Conservation (phyloP, 2,797 vertebrate species). For the Mycteria americana region DNA sequence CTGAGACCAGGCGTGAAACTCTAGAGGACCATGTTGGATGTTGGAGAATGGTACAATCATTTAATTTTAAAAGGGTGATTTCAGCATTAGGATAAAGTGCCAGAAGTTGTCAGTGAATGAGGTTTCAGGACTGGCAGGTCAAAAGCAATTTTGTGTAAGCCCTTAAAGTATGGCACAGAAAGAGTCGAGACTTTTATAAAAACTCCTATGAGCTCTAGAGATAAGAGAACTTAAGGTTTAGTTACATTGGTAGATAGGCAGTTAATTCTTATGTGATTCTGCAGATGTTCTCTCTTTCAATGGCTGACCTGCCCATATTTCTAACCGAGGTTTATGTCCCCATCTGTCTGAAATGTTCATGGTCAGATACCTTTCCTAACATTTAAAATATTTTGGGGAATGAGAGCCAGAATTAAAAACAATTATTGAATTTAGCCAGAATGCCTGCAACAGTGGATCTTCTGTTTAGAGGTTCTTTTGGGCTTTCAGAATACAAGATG, state of each 20-base stretch:
- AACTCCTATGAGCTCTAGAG: neutral
- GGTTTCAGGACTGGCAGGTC: neutral
- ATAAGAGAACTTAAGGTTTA: neutral
- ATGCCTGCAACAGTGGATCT: neutral
- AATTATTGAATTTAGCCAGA: neutral
- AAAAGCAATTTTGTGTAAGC: neutral
- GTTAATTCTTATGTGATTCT: neutral
- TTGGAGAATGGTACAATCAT: neutral
- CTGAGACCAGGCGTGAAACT: neutral
- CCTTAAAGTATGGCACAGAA: neutral
- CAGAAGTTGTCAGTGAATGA: neutral
- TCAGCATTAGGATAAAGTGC: neutral
- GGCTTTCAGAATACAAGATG: neutral
- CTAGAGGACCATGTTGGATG: neutral
- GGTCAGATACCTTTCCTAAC: neutral
- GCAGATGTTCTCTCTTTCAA: neutral
- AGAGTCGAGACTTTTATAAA: neutral
- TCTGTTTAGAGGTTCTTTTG: neutral
- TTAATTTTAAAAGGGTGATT: neutral
- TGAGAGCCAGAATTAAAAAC: neutral
- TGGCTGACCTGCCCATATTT: neutral
- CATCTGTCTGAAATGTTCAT: neutral
- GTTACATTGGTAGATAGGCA: neutral
- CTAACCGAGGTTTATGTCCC: neutral
- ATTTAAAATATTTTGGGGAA: neutral